A percentile compares a stretch with the other conserved stretches of the same genome.
Conservation (phyloP, 2,888 invertebrate genomes). For the Tetragnatha montana region DNA sequence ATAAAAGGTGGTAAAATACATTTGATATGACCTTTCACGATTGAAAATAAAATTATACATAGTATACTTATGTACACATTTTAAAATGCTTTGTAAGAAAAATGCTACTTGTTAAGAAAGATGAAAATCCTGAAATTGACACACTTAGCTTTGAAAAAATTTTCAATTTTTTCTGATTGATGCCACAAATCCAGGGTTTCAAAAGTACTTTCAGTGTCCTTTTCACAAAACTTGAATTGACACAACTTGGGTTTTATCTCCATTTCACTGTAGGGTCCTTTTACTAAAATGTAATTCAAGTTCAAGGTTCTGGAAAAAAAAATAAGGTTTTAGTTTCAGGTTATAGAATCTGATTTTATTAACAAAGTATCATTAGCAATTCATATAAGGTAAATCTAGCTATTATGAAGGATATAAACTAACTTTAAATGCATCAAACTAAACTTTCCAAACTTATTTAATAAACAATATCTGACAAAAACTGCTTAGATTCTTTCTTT, state of each 20-base stretch:
- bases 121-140: slow-evolving; percentile 84
- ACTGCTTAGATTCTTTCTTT: no score
- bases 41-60: background rate
- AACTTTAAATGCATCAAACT: no score
- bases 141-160: slow-evolving; percentile 86
- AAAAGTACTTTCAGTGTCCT: slow-evolving; percentile 86
- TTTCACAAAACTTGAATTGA: slow-evolving; percentile 88
- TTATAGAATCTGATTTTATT: background rate
- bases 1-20: background rate
- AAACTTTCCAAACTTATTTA: background rate
- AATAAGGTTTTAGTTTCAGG: background rate
- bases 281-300: slow-evolving; percentile 87
- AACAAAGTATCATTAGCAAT: background rate
- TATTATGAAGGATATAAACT: background rate
- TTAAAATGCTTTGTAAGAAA: background rate
- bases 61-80: background rate
- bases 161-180: slow-evolving; percentile 84
- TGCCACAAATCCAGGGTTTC: slow-evolving; percentile 84
- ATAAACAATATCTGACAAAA: no score
- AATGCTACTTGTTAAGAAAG: slow-evolving; percentile 73
- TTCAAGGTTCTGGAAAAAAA: slow-evolving; percentile 79
- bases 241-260: slow-evolving; percentile 87
- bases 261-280: slow-evolving; percentile 89
- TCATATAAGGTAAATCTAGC: background rate
- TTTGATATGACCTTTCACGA: background rate